Conservation (phyloP, 2,888 invertebrate species). For the Tromatobia lineatoria region DNA sequence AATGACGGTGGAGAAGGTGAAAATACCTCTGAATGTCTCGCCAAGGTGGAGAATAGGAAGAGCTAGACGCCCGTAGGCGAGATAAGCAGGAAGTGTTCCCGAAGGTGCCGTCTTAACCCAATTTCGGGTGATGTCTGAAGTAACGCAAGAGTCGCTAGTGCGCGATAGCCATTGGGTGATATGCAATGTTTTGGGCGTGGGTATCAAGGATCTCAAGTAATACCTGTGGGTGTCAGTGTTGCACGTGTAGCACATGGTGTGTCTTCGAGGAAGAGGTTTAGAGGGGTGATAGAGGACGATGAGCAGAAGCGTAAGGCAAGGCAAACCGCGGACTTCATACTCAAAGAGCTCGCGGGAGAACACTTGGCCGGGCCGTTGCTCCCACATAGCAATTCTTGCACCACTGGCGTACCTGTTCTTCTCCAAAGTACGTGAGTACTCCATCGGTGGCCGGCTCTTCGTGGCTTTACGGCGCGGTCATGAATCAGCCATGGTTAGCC, state of each 20-base stretch:
- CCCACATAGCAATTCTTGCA: constrained; percentile 18
- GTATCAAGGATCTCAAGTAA: constrained; percentile 31
- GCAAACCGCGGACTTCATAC: constrained; percentile 50
- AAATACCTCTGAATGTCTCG: constrained; percentile 18
- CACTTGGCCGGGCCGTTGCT: constrained; percentile 29
- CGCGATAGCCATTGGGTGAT: constrained; percentile 66
- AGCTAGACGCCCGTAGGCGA: constrained; percentile 62
- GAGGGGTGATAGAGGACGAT: constrained; percentile 11
- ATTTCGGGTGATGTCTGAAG: constrained; percentile 78
- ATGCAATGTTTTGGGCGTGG: constrained; percentile 72
- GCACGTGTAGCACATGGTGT: constrained; percentile 42
- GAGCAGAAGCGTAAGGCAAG: constrained; percentile 25
- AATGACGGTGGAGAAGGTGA: constrained; percentile 14
- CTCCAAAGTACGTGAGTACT: constrained; percentile 44
- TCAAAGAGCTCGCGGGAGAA: constrained; percentile 62
- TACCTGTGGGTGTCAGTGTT: constrained; percentile 25
- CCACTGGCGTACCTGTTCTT: constrained; percentile 11
- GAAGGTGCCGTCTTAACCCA: constrained; percentile 81
- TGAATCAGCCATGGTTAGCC: constrained; percentile 78
- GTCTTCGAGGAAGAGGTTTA: constrained; percentile 40
- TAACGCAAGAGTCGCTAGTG: constrained; percentile 71
- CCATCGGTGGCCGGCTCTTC: constrained; percentile 61
- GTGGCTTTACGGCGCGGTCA: constrained; percentile 70
- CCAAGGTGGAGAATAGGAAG: constrained; percentile 50
- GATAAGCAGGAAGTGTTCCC: constrained; percentile 82